Evolutionary conservation across 2,113 vertebrate genomes (phyloP), one percentile per base, ranked within the genome.

Genomic region (Pogonocichla stellata): DNA sequence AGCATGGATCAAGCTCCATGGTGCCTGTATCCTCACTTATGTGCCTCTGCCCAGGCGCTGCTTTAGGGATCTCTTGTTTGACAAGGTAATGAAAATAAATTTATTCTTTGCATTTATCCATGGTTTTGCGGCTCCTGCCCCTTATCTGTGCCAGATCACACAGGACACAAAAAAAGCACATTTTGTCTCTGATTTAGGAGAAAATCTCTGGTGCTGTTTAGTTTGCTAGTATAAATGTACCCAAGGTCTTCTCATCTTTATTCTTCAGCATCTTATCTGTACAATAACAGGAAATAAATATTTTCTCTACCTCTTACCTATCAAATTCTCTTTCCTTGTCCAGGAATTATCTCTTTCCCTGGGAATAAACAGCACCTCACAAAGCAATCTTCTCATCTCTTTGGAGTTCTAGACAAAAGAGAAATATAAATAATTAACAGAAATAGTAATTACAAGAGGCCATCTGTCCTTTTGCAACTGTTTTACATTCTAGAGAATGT

Each of bases 391-490:
- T 95, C 54, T 90, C 8, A 83, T 90, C 33, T 83, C 74, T 86
- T 50, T 86, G 16, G 53, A 91, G 25, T 58, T 65, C 40, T 57
- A 92, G 48, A 89, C 70, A 94, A 50, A 24, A 71, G 14, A 92
- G 58, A 79, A 90, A 82, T 75, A 92, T 14, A 96, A 95, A 90
- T 90, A 91, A 94, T 72, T 83, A 89, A 61, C 78, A 92, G 70
- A 91, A 92, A 91, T 62, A 90, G 50, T 91, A 91, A 95, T 90
- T 92, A 73, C 54, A 87, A 81, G 42, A 25, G 93, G 50, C 87
- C 95, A 94, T 93, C 94, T 97, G 91, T 95, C 93, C 91, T 94
- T 92, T 77, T 92, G 80, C 65, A 91, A 95, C 16, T 79, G 43
- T 74, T 95, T 84, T 60, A 48, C 24, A 51, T 71, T 43, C 18